Conservation (phyloP, 2,113 vertebrate species). For the Carettochelys insculpta region DNA sequence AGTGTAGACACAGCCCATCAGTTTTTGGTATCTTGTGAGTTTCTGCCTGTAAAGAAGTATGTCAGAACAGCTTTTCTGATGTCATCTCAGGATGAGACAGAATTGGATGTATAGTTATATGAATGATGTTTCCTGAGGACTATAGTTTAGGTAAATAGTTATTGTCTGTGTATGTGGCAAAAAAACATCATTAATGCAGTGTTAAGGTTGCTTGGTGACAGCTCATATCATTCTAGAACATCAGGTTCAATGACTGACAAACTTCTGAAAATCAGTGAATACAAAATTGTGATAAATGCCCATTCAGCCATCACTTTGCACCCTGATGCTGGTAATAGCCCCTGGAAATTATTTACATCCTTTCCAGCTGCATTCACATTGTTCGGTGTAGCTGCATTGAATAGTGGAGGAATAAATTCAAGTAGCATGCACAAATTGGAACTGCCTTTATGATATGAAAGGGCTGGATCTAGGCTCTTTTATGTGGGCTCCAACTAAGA, state of each 20-base stretch:
- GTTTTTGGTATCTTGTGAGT: neutral
- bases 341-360: neutral
- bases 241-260: neutral
- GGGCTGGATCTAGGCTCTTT: neutral
- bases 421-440: neutral
- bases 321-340: neutral
- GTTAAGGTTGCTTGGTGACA: neutral
- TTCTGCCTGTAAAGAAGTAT: neutral
- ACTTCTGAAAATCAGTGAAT: neutral
- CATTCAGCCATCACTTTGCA: neutral
- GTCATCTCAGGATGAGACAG: neutral
- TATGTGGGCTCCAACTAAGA: neutral
- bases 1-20: too few species aligned
- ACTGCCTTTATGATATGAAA: neutral
- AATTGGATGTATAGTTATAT: neutral
- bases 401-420: neutral
- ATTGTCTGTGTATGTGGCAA: slow-evolving; percentile 21
- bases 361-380: neutral
- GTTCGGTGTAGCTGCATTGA: neutral
- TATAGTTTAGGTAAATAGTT: slow-evolving; percentile 55
- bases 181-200: neutral
- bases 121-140: neutral
- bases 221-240: neutral
- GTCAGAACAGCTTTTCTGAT: neutral
- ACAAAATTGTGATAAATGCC: neutral